A percentile compares a stretch with the other conserved stretches of the same genome.
Conservation (phyloP, 2,888 invertebrate species). For the Amitus sp. region DNA sequence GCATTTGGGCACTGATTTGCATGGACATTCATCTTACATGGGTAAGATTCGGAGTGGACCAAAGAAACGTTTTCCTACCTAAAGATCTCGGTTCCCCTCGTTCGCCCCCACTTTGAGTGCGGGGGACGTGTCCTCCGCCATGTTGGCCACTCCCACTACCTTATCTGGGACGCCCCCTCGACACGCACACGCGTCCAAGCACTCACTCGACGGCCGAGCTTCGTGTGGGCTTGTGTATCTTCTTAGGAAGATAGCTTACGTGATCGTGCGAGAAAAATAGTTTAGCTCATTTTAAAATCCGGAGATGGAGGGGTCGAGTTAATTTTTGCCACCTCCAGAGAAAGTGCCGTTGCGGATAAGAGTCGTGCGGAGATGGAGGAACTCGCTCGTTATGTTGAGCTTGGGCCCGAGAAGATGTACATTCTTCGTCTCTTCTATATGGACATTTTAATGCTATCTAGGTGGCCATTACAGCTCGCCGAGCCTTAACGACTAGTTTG, state of each 20-base stretch:
- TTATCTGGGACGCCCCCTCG: slow-evolving; percentile 48
- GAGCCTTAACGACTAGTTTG: slow-evolving; percentile 16
- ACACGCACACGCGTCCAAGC: slow-evolving; percentile 44
- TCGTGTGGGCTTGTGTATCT: slow-evolving; percentile 35
- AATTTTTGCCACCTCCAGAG: slow-evolving; percentile 56
- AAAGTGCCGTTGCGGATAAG: slow-evolving; percentile 23
- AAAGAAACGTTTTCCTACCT: slow-evolving; percentile 44
- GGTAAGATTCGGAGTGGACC: slow-evolving; percentile 38
- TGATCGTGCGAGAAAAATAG: slow-evolving; percentile 40
- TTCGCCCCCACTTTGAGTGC: slow-evolving; percentile 47
- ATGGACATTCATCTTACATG: slow-evolving; percentile 27
- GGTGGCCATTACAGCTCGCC: slow-evolving; percentile 20
- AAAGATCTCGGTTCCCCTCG: slow-evolving; percentile 54
- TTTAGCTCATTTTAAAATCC: slow-evolving; percentile 60
- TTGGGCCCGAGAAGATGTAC: slow-evolving; percentile 44
- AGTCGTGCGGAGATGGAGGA: no score
- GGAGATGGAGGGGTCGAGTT: slow-evolving; percentile 53
- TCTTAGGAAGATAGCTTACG: slow-evolving; percentile 36
- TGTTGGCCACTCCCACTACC: slow-evolving; percentile 62
- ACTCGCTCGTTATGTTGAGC: no score
- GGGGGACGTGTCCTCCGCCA: slow-evolving; percentile 58
- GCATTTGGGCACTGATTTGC: slow-evolving; percentile 23
- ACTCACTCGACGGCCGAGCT: no score
- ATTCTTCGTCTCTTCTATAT: slow-evolving; percentile 25
- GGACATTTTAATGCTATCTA: slow-evolving; percentile 24